These are phyloP conservation scores for Mythimna albipuncta DNA, from an alignment of 2,888 invertebrate genomes.

Conservation along the genomic window DNA sequence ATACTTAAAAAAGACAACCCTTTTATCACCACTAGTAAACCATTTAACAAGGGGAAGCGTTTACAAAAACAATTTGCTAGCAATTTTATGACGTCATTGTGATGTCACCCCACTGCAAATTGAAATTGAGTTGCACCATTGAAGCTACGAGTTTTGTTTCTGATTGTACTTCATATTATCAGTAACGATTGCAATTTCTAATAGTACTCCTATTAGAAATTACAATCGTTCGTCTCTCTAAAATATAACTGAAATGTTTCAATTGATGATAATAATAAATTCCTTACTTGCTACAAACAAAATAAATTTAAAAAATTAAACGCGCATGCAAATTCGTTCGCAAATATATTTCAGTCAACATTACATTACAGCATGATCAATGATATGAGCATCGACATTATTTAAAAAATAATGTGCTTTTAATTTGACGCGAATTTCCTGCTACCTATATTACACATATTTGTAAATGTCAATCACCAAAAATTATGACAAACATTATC, in stretches of 20 bases:
- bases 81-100: slow-evolving; percentile 82
- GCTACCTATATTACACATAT: slow-evolving; percentile 50
- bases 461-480: slow-evolving; percentile 55
- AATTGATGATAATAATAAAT: slow-evolving; percentile 4
- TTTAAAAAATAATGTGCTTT: slow-evolving; percentile 52
- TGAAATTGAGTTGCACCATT: slow-evolving; percentile 84
- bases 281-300: neutral
- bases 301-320: slow-evolving; percentile 19
- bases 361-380: slow-evolving; percentile 43
- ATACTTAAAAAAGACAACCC: slow-evolving; percentile 36
- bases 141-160: slow-evolving; percentile 66
- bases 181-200: slow-evolving; percentile 9
- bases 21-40: slow-evolving; percentile 56
- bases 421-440: slow-evolving; percentile 61
- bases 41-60: slow-evolving; percentile 73
- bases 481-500: slow-evolving; percentile 54
- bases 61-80: slow-evolving; percentile 83
- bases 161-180: slow-evolving; percentile 32
- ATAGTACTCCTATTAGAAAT: too few relatives aligned
- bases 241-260: slow-evolving; percentile 1
- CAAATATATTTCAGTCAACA: slow-evolving; percentile 55
- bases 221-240: too few relatives aligned
- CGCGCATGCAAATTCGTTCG: slow-evolving; percentile 12
- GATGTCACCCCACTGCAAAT: slow-evolving; percentile 74
- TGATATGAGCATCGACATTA: slow-evolving; percentile 50